Evolutionary conservation across 2,888 invertebrate species (phyloP).

Genomic region (Leucophenga montana): DNA sequence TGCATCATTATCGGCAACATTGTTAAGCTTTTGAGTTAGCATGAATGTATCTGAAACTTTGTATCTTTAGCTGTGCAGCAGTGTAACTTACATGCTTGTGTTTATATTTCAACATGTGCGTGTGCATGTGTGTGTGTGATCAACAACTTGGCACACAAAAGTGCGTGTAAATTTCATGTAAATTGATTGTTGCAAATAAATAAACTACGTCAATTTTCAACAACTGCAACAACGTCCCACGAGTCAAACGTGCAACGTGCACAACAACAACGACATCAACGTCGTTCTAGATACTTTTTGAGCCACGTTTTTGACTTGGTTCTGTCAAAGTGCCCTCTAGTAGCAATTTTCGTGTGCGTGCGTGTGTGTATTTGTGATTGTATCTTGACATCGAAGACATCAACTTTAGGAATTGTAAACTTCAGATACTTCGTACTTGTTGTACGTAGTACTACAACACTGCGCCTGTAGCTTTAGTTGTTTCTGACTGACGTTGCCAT

Average conservation of each 20-base stretch:
- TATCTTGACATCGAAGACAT: neutral
- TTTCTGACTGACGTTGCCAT: conserved; percentile 9
- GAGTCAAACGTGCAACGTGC: neutral
- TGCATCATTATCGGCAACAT: conserved; percentile 22
- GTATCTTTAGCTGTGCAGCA: conserved; percentile 7
- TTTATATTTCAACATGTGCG: neutral
- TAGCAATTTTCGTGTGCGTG: conserved; percentile 9
- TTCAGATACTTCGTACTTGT: neutral
- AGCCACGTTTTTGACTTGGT: conserved; percentile 9
- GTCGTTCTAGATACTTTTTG: neutral
- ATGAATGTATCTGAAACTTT: neutral
- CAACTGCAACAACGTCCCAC: conserved; percentile 10
- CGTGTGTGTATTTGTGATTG: neutral
- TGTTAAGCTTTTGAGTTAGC: conserved; percentile 6
- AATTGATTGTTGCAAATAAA: conserved; percentile 38
- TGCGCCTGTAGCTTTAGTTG: too few species aligned
- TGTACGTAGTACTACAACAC: too few species aligned
- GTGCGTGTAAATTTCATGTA: conserved; percentile 41
- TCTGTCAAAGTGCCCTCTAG: conserved; percentile 18
- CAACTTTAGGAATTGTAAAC: neutral
- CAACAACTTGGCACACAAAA: conserved; percentile 6
- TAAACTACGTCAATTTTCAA: conserved; percentile 20
- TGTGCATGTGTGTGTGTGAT: conserved; percentile 1
- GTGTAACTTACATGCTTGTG: neutral
- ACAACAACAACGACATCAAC: conserved; percentile 2